Conservation (phyloP, 2,797 vertebrate genomes). For the Gila robusta region DNA sequence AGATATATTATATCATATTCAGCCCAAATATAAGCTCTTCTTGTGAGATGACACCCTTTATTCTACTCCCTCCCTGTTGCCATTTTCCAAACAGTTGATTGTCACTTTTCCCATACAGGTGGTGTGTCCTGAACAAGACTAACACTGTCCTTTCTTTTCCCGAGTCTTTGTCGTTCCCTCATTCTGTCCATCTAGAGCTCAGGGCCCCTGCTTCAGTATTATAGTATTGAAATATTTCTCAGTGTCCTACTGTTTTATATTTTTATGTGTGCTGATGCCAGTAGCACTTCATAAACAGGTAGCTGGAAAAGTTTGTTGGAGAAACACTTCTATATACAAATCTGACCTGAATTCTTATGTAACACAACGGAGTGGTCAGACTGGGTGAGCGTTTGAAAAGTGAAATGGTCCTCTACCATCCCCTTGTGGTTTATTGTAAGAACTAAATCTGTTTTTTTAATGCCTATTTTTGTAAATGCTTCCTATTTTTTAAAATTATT, state of each 20-base stretch:
- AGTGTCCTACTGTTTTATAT: background rate
- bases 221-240: background rate
- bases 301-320: conserved; percentile 1
- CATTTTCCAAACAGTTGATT: conserved; percentile 19
- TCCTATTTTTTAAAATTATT: background rate
- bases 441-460: no score
- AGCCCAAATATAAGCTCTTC: background rate
- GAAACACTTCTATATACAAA: conserved; percentile 48
- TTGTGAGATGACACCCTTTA: background rate
- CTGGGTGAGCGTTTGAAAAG: background rate
- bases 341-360: conserved; percentile 59
- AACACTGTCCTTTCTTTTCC: conserved; percentile 20
- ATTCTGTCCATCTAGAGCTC: background rate
- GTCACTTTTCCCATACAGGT: conserved; percentile 63
- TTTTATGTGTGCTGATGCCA: background rate
- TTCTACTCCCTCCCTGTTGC: background rate
- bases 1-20: background rate
- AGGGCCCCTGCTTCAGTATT: background rate
- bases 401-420: conserved; percentile 59
- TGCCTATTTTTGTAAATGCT: background rate
- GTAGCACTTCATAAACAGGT: background rate
- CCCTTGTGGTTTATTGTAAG: conserved; percentile 55
- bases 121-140: conserved; percentile 45
- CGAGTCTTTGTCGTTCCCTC: background rate
- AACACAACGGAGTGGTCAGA: conserved; percentile 51